Base-by-base conservation (phyloP, 2,797 vertebrate genomes). In the Takifugu rubripes region DNA sequence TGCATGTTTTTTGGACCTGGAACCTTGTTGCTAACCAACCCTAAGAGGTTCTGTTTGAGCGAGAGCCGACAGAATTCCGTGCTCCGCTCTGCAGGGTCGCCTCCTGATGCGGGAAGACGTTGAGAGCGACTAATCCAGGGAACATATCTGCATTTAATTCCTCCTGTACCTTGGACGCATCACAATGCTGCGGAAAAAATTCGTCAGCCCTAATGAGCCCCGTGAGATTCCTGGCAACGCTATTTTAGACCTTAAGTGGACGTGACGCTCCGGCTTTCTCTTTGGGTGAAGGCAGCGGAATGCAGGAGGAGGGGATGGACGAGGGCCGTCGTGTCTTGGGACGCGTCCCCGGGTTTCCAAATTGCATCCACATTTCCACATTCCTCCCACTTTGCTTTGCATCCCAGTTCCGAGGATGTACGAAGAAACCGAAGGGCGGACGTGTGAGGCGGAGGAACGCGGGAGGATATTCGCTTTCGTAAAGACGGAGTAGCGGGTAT, bases 201-300 rank as follows among this genome's bases (percentile, higher is more conserved):
- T 76, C 46, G 51, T 44, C 53, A 27, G 65, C 27, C 67, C 63
- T 78, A 83, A 86, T 81, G 83, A 86, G 76, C 77, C 85, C 77
- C 81, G 14, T 1, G 70, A 76, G 83, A 75, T 11, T 56, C 51
- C 79, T 74, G 79, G 74, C 77, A 68, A 74, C 73, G 70, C 66
- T 73, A 72, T 77, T 79, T 77, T 6, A n/a, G 72, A 73, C 71
- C 75, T 58, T 14, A 40, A 40, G 36, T 40, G 65, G 50, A 54
- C 54, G 60, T 50, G 4, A 59, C 75, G 25, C 42, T 62, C 61
- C 51, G 66, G 59, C 57, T 57, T 68, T 49, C 59, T 56, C 61
- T 62, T 33, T 59, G 63, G 59, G 74, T 80, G 56, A 75, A 77
- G 24, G 56, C 52, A 61, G 58, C 49, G 65, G 46, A 54, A 61